Conservation (phyloP, 1,140 invertebrate genomes). For the Oryzaephilus surinamensis region DNA sequence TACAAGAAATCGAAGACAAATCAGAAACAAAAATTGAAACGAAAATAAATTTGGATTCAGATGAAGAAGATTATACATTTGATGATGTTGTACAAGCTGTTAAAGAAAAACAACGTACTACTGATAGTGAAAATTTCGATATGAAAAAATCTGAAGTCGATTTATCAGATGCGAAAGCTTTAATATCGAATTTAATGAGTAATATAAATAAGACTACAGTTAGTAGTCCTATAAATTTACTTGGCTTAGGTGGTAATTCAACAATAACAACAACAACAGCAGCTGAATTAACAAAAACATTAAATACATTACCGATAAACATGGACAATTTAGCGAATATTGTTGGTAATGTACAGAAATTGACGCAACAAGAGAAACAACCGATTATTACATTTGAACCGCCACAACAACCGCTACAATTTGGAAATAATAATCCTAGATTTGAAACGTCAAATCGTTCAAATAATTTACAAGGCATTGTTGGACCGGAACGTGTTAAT, state of each 20-base stretch:
- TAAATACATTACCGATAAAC: slow-evolving; percentile 17
- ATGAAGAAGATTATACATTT: slow-evolving; percentile 57
- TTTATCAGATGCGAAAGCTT: slow-evolving; percentile 45
- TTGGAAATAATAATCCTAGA: no score
- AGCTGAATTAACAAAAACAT: slow-evolving; percentile 16
- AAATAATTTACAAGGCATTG: no score
- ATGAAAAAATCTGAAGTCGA: slow-evolving; percentile 35
- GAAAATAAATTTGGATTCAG: slow-evolving; percentile 39
- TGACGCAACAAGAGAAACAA: no score
- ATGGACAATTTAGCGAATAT: slow-evolving; percentile 24
- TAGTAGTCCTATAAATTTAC: neutral
- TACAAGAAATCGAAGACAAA: slow-evolving; percentile 20
- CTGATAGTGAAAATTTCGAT: slow-evolving; percentile 33
- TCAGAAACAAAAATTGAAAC: slow-evolving; percentile 25
- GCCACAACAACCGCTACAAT: no score
- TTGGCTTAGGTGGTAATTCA: neutral
- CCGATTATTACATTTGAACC: slow-evolving; percentile 4
- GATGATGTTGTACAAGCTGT: slow-evolving; percentile 57
- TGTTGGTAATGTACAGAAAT: slow-evolving; percentile 19
- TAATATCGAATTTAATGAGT: slow-evolving; percentile 54
- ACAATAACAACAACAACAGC: slow-evolving; percentile 1
- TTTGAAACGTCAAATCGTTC: no score
- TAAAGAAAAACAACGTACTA: slow-evolving; percentile 41
- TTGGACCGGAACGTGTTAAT: no score
- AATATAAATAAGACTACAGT: slow-evolving; percentile 11